Conservation (phyloP, 2,797 vertebrate genomes). For the Leptodactylus fallax region DNA sequence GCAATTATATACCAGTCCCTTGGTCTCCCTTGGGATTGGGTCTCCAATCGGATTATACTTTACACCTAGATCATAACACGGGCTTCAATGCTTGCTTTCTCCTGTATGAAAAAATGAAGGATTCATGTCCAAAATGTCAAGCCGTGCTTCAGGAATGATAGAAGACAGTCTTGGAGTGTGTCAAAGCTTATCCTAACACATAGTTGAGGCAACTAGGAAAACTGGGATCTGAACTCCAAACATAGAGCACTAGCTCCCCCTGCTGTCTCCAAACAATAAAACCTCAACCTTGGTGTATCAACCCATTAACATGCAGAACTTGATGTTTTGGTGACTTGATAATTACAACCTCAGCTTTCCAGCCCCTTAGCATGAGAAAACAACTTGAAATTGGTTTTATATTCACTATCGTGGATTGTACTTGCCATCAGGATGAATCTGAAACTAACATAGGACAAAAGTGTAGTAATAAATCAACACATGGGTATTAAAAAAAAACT, state of each 20-base stretch:
- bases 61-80: constrained; percentile 58
- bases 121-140: constrained; percentile 73
- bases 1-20: too few species aligned
- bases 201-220: constrained; percentile 41
- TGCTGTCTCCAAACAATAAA: constrained; percentile 69
- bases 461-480: background rate
- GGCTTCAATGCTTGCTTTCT: constrained; percentile 29
- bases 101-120: constrained; percentile 66
- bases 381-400: background rate
- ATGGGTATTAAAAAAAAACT: background rate
- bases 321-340: constrained; percentile 52
- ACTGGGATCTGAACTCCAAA: constrained; percentile 37
- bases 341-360: constrained; percentile 47
- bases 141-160: constrained; percentile 64
- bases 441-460: background rate
- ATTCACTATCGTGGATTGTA: background rate
- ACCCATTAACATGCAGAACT: constrained; percentile 62
- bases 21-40: background rate
- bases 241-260: constrained; percentile 77
- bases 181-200: constrained; percentile 46
- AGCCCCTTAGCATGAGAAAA: background rate
- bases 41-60: background rate
- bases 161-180: constrained; percentile 36
- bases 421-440: background rate
- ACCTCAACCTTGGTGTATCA: constrained; percentile 57